Percentiles rank a stretch among this genome's conserved stretches.
Evolutionary conservation across 2,113 vertebrate genomes (phyloP).

Genomic region (Pelmatolapia mariae): DNA sequence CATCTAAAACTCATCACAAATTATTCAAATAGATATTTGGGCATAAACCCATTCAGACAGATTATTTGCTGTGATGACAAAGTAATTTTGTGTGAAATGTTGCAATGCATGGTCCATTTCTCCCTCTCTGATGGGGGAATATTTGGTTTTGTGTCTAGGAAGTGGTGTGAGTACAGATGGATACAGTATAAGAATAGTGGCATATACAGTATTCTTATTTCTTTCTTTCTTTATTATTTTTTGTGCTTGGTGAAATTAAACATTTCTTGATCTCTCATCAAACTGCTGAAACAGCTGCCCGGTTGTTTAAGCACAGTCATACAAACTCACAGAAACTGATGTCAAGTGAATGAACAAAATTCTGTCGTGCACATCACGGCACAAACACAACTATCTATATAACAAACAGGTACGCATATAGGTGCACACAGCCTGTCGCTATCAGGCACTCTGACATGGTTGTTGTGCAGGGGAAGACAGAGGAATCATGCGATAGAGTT

Average conservation of each 20-base stretch:
- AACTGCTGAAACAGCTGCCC: background rate
- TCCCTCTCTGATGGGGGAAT: background rate
- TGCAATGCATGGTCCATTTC: background rate
- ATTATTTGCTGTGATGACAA: slow-evolving; percentile 6
- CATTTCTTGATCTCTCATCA: slow-evolving; percentile 14
- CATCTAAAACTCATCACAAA: background rate
- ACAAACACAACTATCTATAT: background rate
- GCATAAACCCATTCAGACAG: background rate
- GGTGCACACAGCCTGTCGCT: background rate
- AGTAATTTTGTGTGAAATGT: slow-evolving; percentile 21
- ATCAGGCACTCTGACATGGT: slow-evolving; percentile 17
- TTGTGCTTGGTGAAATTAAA: background rate
- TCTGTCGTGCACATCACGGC: background rate
- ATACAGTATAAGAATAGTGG: background rate
- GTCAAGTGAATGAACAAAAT: background rate
- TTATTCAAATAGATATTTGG: background rate
- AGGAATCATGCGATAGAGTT: slow-evolving; percentile 46
- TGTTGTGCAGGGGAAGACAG: slow-evolving; percentile 7
- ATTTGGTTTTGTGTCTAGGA: background rate
- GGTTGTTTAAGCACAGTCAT: background rate
- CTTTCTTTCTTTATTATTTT: background rate
- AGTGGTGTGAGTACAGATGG: background rate
- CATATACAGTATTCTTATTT: background rate
- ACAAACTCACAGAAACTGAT: background rate
- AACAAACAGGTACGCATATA: background rate